Conservation (phyloP, 2,113 vertebrate genomes). For the Platanista minor region DNA sequence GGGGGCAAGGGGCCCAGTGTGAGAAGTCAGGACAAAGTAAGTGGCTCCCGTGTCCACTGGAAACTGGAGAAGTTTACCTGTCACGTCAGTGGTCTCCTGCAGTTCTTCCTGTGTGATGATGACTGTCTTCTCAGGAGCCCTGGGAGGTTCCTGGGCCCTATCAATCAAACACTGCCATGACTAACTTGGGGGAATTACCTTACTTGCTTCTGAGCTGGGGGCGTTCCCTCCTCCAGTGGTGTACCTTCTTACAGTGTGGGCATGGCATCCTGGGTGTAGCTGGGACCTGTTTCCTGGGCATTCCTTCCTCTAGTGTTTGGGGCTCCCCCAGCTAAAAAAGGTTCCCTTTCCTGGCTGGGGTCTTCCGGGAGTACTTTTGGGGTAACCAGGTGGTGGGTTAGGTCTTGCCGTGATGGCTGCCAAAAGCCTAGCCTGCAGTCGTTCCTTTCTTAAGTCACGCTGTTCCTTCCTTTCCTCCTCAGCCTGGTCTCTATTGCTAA, state of each 20-base stretch:
- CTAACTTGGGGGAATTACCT: neutral
- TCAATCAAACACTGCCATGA: neutral
- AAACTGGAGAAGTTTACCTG: neutral
- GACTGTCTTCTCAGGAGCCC: neutral
- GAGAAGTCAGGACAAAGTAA: neutral
- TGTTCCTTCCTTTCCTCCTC: neutral
- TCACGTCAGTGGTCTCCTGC: neutral
- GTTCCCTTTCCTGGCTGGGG: neutral
- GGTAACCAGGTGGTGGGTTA: neutral
- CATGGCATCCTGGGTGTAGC: neutral
- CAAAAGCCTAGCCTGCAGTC: too few relatives aligned
- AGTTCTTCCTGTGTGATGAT: neutral
- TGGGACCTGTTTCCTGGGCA: neutral
- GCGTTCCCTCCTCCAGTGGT: neutral
- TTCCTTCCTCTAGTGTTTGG: neutral
- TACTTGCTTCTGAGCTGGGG: neutral
- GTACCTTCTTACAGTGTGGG: neutral
- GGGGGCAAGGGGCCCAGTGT: neutral
- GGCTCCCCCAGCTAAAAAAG: neutral
- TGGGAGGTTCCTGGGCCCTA: neutral
- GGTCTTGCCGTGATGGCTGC: neutral
- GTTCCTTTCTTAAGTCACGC: fast-evolving
- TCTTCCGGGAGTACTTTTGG: neutral
- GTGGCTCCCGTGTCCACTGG: neutral
- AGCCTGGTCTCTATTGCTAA: neutral